Base-by-base conservation (phyloP, 2,888 invertebrate genomes). In the Drosophila rellima region DNA sequence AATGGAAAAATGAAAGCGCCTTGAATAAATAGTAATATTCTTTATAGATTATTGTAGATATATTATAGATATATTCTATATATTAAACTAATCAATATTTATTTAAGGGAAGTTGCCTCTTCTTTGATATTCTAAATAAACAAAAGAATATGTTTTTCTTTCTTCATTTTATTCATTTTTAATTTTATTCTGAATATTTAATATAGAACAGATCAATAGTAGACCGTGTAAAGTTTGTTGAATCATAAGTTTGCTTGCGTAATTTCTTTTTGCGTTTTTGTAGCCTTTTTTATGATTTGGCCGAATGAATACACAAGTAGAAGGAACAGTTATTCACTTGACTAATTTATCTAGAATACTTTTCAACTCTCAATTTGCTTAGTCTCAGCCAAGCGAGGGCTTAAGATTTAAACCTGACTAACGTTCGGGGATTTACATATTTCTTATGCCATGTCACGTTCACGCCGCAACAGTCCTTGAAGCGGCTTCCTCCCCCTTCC, bases 401-500 rank as follows among this genome's bases (percentile, higher is more conserved):
- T 75, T 75, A 64, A 57, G 75, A 64, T 76, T 74, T 76, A 76
- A 76, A 78, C 79, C 79, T 76, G 79, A 76, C 75, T 76, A 76
- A 76, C 78, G 75, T 76, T 37, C 57, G 48, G 52, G 74, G 75
- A 74, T 74, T 76, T 78, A 78, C 78, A 76, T 76, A 76, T 74
- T 76, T 78, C 78, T 74, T 76, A 74, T 76, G 78, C 75, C 74
- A 78, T 61, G 78, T 74, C 75, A 76, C 75, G 75, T 76, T 78
- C 78, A 50, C 45, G 56, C 74, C 63, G 63, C 68, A 52, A 45
- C 40, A 55, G 60, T 67, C 74, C 78, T 63, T 44, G 63, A 61
- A 65, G 40, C 33, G 18, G 11, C 20, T 11, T 23, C n/a, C n/a
- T 6, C 17, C n/a, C 15, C 13, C 20, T 29, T 5, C 17, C 3